A percentile compares a stretch with the other conserved stretches of the same genome.
These are phyloP conservation scores for Poecilia wingei DNA, from an alignment of 2,797 vertebrate species.

Conservation along the genomic window DNA sequence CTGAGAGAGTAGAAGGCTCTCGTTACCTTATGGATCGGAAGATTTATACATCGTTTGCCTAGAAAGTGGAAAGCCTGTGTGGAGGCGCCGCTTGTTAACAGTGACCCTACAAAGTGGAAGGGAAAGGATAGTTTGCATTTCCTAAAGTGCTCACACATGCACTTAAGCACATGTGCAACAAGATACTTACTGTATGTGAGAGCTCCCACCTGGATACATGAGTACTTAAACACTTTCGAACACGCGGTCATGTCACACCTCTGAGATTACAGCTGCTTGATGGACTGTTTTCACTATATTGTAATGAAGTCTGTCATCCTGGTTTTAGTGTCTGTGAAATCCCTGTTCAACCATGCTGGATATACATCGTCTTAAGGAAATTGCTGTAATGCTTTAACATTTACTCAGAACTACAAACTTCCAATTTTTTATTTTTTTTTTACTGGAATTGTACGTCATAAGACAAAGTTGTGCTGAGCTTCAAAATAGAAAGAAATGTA, in stretches of 20 bases:
- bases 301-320: conserved; percentile 56
- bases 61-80: conserved; percentile 55
- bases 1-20: conserved; percentile 58
- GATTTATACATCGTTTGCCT: conserved; percentile 74
- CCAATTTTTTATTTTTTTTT: not conserved
- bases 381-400: not conserved
- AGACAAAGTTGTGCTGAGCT: not conserved
- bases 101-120: conserved; percentile 64
- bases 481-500: not conserved
- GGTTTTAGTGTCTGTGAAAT: conserved; percentile 19
- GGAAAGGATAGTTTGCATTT: conserved; percentile 64
- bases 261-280: conserved; percentile 58
- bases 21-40: conserved; percentile 66
- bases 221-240: conserved; percentile 49
- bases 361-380: not conserved
- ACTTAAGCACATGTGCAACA: conserved; percentile 10
- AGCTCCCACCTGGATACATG: conserved; percentile 49
- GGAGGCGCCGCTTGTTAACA: conserved; percentile 65
- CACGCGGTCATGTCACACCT: conserved; percentile 56
- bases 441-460: not conserved
- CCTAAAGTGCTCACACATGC: conserved; percentile 39
- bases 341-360: not conserved
- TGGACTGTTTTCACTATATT: conserved; percentile 72
- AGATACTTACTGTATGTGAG: conserved; percentile 47
- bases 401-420: not conserved